Percentiles rank a stretch among this genome's conserved stretches.
phyloP scores from a whole-genome alignment of 1,140 invertebrate species.

The Prorops nasuta region DNA sequence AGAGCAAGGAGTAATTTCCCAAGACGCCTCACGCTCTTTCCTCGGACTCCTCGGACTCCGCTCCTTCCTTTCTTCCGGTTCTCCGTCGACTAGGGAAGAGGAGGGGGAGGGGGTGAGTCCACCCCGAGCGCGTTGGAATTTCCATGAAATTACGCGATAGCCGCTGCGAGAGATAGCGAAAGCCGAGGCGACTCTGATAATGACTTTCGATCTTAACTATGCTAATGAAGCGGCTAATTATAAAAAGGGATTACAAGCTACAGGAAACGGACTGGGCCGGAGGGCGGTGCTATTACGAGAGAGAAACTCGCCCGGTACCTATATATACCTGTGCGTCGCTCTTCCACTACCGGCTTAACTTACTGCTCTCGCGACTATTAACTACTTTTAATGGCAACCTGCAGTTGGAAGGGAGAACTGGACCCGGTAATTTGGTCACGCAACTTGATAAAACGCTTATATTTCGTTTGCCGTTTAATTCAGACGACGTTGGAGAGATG shows the following conservation, averaged over 20 bases:
- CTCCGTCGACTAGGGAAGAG: no score
- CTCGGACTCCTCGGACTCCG: no score
- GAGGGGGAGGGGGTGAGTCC: no score
- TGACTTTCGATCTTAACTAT: constrained; percentile 38
- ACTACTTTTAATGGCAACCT: constrained; percentile 42
- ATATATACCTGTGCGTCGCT: constrained; percentile 7
- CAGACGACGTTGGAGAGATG: constrained; percentile 3
- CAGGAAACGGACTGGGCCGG: background rate
- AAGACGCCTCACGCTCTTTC: no score
- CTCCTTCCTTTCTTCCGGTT: no score
- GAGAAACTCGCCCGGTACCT: constrained; percentile 1
- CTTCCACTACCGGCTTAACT: constrained; percentile 13
- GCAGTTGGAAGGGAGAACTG: constrained; percentile 34
- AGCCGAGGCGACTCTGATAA: constrained; percentile 24
- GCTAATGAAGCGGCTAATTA: constrained; percentile 35
- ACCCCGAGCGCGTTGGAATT: no score
- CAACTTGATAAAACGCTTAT: no score
- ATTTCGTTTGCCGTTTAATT: no score
- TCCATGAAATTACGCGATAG: constrained; percentile 33
- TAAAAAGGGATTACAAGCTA: constrained; percentile 34
- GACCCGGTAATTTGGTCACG: no score
- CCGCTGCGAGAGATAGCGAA: constrained; percentile 1
- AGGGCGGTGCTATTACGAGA: constrained; percentile 13
- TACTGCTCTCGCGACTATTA: constrained; percentile 29
- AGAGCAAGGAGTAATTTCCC: no score